phyloP scores from a whole-genome alignment of 2,113 vertebrate species.

The Nyctereutes procyonoides region DNA sequence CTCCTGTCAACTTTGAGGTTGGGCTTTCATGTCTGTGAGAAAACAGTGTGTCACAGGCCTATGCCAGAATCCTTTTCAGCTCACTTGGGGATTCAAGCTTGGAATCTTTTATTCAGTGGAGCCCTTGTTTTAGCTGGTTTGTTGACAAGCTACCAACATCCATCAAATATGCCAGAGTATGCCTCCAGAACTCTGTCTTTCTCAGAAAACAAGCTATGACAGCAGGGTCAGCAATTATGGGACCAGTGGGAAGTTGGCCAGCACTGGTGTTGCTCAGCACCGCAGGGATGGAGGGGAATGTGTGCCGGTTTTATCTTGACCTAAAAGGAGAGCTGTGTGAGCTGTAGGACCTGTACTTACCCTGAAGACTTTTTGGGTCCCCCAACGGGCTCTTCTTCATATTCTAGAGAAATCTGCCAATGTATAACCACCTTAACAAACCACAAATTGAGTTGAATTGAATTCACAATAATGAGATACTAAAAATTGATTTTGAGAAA shows the following conservation, averaged over 20 bases:
- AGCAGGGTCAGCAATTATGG: slow-evolving; percentile 60
- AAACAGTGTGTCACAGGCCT: not conserved
- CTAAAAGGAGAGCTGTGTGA: not conserved
- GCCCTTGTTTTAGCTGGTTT: slow-evolving; percentile 41
- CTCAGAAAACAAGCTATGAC: slow-evolving; percentile 51
- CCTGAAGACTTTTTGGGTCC: not conserved
- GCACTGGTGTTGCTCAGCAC: not conserved
- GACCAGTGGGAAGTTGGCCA: not conserved
- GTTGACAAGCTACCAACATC: slow-evolving; percentile 66
- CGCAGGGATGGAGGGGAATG: fast-evolving
- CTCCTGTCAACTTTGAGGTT: not conserved
- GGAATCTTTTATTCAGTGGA: slow-evolving; percentile 46
- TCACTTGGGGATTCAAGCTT: slow-evolving; percentile 34
- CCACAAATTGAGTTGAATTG: not conserved
- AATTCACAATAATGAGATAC: slow-evolving; percentile 35
- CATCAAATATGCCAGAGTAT: slow-evolving; percentile 54
- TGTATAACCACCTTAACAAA: not conserved
- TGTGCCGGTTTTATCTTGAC: not conserved
- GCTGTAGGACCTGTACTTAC: not conserved
- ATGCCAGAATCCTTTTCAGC: not conserved
- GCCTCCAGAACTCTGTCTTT: slow-evolving; percentile 54
- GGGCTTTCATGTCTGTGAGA: not conserved
- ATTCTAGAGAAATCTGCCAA: not conserved
- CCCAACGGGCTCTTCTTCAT: not conserved
- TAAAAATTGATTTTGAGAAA: slow-evolving; percentile 56